phyloP scores from a whole-genome alignment of 2,113 vertebrate species.

The Corynorhinus townsendii region DNA sequence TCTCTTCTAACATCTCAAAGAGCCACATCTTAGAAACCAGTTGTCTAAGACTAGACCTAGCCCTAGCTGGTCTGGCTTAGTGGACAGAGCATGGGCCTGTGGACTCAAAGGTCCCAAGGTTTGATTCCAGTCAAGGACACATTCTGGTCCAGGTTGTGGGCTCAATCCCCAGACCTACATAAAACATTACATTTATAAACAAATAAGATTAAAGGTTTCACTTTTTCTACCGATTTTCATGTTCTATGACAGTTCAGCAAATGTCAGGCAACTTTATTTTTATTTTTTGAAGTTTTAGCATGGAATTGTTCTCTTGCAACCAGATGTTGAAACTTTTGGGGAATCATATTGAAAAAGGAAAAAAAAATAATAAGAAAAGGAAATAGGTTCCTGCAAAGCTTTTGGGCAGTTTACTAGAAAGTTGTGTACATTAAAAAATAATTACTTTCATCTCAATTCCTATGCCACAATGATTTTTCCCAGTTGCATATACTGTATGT shows the following conservation, averaged over 20 bases:
- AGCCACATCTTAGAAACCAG: neutral
- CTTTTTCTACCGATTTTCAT: constrained; percentile 28
- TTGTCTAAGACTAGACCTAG: neutral
- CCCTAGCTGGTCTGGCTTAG: too few relatives aligned
- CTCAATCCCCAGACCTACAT: neutral
- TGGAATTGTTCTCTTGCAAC: neutral
- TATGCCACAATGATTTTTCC: neutral
- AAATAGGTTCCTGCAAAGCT: neutral
- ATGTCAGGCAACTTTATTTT: neutral
- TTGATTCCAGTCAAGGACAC: too few relatives aligned
- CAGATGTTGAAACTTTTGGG: constrained; percentile 25
- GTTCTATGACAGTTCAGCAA: neutral
- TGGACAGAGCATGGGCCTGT: too few relatives aligned
- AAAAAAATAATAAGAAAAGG: neutral
- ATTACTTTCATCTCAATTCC: neutral
- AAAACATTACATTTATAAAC: constrained; percentile 30
- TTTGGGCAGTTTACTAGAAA: constrained; percentile 20
- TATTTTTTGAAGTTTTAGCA: neutral
- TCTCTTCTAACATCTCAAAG: constrained; percentile 5
- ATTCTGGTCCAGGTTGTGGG: too few relatives aligned
- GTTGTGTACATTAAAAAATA: neutral
- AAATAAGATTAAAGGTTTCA: neutral
- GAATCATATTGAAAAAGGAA: neutral
- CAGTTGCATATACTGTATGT: neutral
- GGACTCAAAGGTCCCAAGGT: too few relatives aligned